Conservation (phyloP, 2,888 invertebrate species). For the Agonum fuliginosum region DNA sequence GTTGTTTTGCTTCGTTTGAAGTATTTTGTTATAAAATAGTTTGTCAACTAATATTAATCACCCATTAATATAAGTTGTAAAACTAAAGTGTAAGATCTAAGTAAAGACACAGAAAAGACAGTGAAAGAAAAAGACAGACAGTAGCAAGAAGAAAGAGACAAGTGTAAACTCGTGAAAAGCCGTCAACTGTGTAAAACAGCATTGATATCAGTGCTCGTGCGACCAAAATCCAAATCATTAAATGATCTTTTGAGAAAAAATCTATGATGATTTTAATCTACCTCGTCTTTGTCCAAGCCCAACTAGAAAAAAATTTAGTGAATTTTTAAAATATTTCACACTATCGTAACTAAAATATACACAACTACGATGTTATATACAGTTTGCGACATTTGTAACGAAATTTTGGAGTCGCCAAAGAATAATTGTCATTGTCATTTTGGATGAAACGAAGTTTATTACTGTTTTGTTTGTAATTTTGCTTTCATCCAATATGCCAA, state of each 20-base stretch:
- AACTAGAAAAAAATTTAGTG: constrained; percentile 76
- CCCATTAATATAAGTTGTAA: too few species aligned
- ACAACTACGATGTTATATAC: constrained; percentile 25
- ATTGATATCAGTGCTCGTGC: constrained; percentile 52
- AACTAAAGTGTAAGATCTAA: background rate
- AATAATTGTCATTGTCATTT: background rate
- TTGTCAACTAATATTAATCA: too few species aligned
- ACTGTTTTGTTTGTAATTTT: background rate
- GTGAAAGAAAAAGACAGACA: constrained; percentile 1
- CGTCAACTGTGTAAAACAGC: constrained; percentile 36
- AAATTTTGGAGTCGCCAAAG: constrained; percentile 44
- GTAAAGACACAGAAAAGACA: background rate
- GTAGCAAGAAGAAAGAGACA: background rate
- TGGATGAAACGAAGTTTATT: background rate
- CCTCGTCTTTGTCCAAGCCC: constrained; percentile 96
- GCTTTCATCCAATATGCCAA: background rate
- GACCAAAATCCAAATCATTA: constrained; percentile 36
- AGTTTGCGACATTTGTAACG: background rate
- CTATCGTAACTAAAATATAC: constrained; percentile 25
- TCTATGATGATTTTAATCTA: constrained; percentile 70
- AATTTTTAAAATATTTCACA: constrained; percentile 58
- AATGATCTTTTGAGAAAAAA: constrained; percentile 58
- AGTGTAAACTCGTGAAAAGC: constrained; percentile 46
- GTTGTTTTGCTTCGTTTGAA: too few species aligned
- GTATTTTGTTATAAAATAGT: too few species aligned